These are phyloP conservation scores for Microcebus griseorufus DNA, from an alignment of 2,113 vertebrate genomes.

Conservation along the genomic window DNA sequence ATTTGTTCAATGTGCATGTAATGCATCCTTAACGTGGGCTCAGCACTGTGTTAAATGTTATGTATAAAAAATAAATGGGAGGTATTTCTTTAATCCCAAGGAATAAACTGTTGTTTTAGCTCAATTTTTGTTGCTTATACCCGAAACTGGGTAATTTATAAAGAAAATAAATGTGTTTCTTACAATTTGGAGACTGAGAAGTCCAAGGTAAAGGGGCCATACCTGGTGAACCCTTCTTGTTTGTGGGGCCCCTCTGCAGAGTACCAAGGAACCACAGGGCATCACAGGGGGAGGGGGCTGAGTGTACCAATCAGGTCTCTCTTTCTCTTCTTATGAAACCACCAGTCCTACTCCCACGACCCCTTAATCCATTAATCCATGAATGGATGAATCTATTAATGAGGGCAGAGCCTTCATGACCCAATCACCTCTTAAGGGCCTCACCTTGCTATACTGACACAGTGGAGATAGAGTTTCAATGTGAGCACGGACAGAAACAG, in stretches of 20 bases:
- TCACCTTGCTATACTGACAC: background rate
- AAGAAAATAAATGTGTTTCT: background rate
- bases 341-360: background rate
- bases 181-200: background rate
- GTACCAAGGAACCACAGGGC: background rate
- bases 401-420: background rate
- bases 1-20: background rate
- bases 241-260: background rate
- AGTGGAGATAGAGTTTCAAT: background rate
- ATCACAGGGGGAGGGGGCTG: rapidly evolving
- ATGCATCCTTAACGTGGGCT: background rate
- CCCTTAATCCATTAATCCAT: background rate
- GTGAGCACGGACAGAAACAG: background rate
- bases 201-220: background rate
- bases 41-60: no score
- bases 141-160: background rate
- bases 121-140: background rate
- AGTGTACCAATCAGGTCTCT: background rate
- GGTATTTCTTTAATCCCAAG: no score
- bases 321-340: background rate
- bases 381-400: background rate
- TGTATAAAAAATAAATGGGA: background rate
- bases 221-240: background rate
- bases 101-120: background rate
- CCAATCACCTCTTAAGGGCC: background rate